These are phyloP conservation scores for Macrochelys suwanniensis DNA, from an alignment of 2,797 vertebrate species.

Conservation along the genomic window DNA sequence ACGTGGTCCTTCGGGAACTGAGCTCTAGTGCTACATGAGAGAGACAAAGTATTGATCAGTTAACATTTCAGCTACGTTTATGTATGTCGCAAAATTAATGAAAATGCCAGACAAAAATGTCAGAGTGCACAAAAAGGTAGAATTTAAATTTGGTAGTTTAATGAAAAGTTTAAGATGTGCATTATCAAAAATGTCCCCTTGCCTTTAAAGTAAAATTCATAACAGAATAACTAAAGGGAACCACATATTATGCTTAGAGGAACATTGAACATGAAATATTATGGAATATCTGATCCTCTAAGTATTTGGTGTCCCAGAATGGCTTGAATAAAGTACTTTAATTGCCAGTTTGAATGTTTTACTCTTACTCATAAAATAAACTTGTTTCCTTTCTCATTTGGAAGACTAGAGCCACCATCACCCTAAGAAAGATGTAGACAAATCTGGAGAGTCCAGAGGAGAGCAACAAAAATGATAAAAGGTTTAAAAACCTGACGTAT, in stretches of 20 bases:
- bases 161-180: slow-evolving; percentile 86
- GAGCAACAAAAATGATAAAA: not conserved
- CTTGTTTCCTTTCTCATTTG: slow-evolving; percentile 49
- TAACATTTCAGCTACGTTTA: slow-evolving; percentile 95
- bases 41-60: slow-evolving; percentile 97
- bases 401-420: not conserved
- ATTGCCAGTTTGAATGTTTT: slow-evolving; percentile 43
- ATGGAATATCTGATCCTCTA: slow-evolving; percentile 59
- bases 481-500: not conserved
- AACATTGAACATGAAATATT: slow-evolving; percentile 77
- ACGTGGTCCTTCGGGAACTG: slow-evolving; percentile 83
- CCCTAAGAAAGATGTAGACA: not conserved
- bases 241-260: slow-evolving; percentile 80
- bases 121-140: slow-evolving; percentile 90
- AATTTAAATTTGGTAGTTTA: slow-evolving; percentile 87
- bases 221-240: slow-evolving; percentile 75
- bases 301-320: slow-evolving; percentile 73
- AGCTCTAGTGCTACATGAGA: slow-evolving; percentile 83
- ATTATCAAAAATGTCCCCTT: slow-evolving; percentile 83
- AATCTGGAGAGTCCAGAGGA: not conserved
- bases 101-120: slow-evolving; percentile 94
- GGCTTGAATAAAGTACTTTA: slow-evolving; percentile 54
- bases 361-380: slow-evolving; percentile 54
- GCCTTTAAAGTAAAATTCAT: slow-evolving; percentile 78
- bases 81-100: slow-evolving; percentile 91